Evolutionary conservation across 2,888 invertebrate species (phyloP).

Genomic region (Aphidoletes aphidimyza): DNA sequence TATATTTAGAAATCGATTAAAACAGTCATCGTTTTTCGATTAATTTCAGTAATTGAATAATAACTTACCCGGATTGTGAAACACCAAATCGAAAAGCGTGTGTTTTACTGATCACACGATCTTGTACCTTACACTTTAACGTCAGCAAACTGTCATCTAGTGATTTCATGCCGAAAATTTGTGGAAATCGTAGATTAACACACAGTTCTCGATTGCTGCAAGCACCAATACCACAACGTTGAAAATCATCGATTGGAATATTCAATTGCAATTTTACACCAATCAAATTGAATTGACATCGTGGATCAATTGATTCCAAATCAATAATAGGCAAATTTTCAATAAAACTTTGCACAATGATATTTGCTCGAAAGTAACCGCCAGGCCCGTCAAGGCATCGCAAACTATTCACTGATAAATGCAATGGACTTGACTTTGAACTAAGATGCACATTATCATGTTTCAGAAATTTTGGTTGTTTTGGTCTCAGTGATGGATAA

Average conservation of each 20-base stretch:
- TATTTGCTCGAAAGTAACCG: conserved; percentile 65
- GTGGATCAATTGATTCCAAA: conserved; percentile 62
- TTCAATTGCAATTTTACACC: conserved; percentile 65
- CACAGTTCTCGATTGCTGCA: conserved; percentile 69
- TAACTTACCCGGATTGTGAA: conserved; percentile 66
- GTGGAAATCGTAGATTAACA: conserved; percentile 69
- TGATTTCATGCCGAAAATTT: conserved; percentile 68
- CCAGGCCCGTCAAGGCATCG: conserved; percentile 61
- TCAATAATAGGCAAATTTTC: conserved; percentile 65
- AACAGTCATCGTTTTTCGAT: not conserved
- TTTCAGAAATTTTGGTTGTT: not conserved
- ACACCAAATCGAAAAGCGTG: conserved; percentile 66
- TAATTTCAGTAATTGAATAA: not conserved
- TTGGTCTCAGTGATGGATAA: not conserved
- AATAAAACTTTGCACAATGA: conserved; percentile 65
- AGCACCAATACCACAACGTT: conserved; percentile 68
- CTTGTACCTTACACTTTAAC: conserved; percentile 70
- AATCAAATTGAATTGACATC: conserved; percentile 62
- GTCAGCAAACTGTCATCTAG: conserved; percentile 69
- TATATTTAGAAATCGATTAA: not conserved
- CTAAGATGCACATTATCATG: not conserved
- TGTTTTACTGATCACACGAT: conserved; percentile 68
- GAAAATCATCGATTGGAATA: conserved; percentile 67
- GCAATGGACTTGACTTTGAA: conserved; percentile 59
- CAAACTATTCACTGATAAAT: conserved; percentile 64